These are phyloP conservation scores for Fratercula arctica DNA, from an alignment of 2,797 vertebrate species.

Conservation along the genomic window DNA sequence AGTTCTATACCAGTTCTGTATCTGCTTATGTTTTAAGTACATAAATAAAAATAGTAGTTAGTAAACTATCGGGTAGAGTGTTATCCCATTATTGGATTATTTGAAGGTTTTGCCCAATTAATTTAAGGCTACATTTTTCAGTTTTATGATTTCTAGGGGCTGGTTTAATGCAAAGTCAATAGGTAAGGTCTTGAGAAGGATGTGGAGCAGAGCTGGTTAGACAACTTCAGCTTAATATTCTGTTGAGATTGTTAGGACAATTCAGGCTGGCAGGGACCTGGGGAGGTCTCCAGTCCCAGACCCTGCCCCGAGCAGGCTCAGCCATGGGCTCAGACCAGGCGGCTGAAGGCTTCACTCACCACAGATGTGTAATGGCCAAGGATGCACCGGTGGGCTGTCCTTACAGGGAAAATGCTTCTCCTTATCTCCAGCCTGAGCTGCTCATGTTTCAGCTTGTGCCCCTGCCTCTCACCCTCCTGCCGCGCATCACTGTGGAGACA, in stretches of 20 bases:
- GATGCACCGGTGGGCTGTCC: background rate
- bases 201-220: background rate
- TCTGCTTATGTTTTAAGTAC: background rate
- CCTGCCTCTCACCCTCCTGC: background rate
- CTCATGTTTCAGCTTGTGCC: background rate
- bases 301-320: fast-evolving
- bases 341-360: background rate
- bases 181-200: background rate
- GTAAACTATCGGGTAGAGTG: background rate
- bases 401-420: background rate
- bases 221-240: background rate
- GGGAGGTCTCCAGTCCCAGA: background rate
- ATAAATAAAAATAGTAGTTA: background rate
- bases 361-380: background rate
- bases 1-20: background rate
- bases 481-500: fast-evolving
- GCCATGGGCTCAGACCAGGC: background rate
- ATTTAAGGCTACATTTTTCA: background rate
- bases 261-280: background rate
- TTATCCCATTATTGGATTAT: background rate
- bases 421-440: background rate
- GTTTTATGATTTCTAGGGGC: background rate
- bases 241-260: background rate
- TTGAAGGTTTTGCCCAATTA: background rate
- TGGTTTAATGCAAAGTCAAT: background rate